Percentiles rank a stretch among this genome's conserved stretches.
Evolutionary conservation across 2,797 vertebrate genomes (phyloP).

Genomic region (Vultur gryphus): DNA sequence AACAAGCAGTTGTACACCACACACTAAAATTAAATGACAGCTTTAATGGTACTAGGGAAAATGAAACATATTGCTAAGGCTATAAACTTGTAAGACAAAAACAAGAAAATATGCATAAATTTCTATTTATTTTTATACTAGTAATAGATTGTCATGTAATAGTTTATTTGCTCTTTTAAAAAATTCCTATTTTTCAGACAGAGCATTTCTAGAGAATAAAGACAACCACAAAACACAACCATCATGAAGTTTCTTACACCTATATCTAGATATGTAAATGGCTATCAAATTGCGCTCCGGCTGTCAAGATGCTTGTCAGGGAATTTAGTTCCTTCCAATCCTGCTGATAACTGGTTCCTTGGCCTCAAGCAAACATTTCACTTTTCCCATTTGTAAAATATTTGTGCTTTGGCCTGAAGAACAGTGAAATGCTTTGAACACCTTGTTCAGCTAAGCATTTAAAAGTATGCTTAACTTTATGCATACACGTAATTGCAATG

Average conservation of each 20-base stretch:
- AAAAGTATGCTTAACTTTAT: neutral
- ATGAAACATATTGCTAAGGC: neutral
- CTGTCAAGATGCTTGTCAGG: neutral
- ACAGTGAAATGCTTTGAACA: neutral
- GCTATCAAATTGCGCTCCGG: neutral
- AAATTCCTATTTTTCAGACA: neutral
- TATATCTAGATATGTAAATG: neutral
- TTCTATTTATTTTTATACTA: neutral
- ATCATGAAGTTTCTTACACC: neutral
- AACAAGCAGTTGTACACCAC: neutral
- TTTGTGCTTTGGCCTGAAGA: neutral
- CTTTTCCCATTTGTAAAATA: neutral
- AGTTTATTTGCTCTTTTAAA: neutral
- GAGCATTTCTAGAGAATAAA: neutral
- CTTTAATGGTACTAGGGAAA: neutral
- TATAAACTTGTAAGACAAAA: conserved; percentile 6
- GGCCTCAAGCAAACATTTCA: neutral
- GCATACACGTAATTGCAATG: rapidly evolving
- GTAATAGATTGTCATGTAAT: neutral
- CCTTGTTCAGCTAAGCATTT: neutral
- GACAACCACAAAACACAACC: neutral
- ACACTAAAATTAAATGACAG: conserved; percentile 17
- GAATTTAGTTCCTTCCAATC: neutral
- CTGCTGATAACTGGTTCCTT: neutral
- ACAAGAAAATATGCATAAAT: neutral